Evolutionary conservation across 1,140 invertebrate species (phyloP).

Genomic region (Melanaphis sacchari): DNA sequence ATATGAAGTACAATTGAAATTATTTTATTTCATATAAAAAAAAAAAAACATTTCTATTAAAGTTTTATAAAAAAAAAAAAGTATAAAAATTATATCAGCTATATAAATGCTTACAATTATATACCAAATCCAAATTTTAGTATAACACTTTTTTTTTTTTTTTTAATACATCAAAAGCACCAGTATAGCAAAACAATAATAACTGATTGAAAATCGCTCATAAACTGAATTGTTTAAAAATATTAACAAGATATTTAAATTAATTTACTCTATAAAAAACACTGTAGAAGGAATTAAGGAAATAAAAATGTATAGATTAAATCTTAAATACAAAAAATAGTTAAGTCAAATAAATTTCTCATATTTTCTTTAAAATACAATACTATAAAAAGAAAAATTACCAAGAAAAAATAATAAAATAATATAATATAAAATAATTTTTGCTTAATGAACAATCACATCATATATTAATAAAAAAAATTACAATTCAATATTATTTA

Average conservation of each 20-base stretch:
- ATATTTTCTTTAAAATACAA: slow-evolving; percentile 1
- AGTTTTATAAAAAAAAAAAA: neutral
- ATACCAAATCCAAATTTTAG: neutral
- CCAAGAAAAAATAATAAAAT: neutral
- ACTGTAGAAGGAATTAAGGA: neutral
- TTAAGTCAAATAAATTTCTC: neutral
- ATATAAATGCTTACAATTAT: neutral
- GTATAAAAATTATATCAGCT: neutral
- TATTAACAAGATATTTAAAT: neutral
- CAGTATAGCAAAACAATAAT: neutral
- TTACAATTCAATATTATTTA: neutral
- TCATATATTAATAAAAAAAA: neutral
- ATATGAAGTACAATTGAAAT: neutral
- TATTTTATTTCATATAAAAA: neutral
- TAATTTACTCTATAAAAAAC: slow-evolving; percentile 1
- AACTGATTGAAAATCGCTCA: neutral
- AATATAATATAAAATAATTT: neutral
- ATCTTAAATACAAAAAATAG: neutral
- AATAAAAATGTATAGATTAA: neutral
- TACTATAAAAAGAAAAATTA: neutral
- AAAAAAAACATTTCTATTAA: neutral
- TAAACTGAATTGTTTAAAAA: neutral
- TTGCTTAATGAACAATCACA: neutral
- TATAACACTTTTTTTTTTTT: neutral
- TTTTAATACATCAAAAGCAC: neutral